phyloP scores from a whole-genome alignment of 2,888 invertebrate species.

The Marasmarcha lunaedactyla region DNA sequence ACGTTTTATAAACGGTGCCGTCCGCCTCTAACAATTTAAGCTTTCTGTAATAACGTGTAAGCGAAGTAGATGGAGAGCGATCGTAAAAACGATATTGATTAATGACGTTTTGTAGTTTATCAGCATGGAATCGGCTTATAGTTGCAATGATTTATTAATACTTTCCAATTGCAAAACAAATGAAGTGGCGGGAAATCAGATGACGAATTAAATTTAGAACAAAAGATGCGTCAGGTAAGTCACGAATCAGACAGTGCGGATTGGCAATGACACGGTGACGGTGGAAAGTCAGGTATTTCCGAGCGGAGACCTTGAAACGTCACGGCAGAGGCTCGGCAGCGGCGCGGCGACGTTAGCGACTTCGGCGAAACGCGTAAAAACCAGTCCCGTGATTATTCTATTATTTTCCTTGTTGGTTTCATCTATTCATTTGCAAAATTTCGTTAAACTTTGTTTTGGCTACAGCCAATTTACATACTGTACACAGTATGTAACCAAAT shows the following conservation, averaged over 20 bases:
- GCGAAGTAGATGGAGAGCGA: slow-evolving; percentile 38
- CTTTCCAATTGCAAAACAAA: no score
- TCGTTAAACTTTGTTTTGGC: not conserved
- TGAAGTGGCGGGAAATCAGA: no score
- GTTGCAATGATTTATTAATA: no score
- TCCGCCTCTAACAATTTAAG: slow-evolving; percentile 62
- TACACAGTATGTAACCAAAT: no score
- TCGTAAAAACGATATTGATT: slow-evolving; percentile 26
- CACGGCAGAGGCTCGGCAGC: slow-evolving; percentile 17
- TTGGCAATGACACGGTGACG: no score
- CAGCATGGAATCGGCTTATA: not conserved
- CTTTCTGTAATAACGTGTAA: slow-evolving; percentile 64
- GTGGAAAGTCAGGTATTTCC: slow-evolving; percentile 33
- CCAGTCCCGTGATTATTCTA: slow-evolving; percentile 14
- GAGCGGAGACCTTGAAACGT: slow-evolving; percentile 20
- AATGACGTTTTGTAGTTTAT: slow-evolving; percentile 4
- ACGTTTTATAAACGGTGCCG: slow-evolving; percentile 68
- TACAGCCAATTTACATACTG: no score
- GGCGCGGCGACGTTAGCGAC: slow-evolving; percentile 17
- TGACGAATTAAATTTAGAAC: no score
- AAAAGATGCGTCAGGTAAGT: no score
- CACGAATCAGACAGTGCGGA: no score
- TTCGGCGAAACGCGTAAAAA: slow-evolving; percentile 26
- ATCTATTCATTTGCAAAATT: slow-evolving; percentile 7
- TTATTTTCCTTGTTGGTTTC: slow-evolving; percentile 35